Base-by-base conservation (phyloP, 2,888 invertebrate genomes). In the Colostygia pectinataria region DNA sequence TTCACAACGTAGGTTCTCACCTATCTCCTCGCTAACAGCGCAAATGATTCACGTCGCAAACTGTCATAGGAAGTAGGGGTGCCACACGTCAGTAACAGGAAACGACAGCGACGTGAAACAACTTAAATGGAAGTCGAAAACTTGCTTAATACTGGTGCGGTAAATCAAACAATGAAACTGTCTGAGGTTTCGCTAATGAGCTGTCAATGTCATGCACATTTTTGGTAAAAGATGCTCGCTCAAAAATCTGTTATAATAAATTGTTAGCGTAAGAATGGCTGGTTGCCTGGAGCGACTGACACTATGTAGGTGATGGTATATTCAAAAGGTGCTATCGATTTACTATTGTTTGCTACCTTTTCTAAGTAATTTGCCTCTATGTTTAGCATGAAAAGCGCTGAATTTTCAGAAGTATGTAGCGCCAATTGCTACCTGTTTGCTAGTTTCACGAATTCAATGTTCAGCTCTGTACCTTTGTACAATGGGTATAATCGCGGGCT, bases 31-130 rank as follows among this genome's bases (percentile, higher is more conserved):
- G 29, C 28, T 25, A 25, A 25, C 31, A 13, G 1, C 18, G 9
- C 36, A 36, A 42, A 32, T 48, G 47, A 48, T 48, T 48, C 47
- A 47, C 47, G 36, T 42, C 15, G 40, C 23, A 28, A 40, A 23
- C 15, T 44, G 43, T 48, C 47, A 44, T 40, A 39, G 47, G 47
- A 53, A 44, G 33, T 41, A 34, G 25, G 52, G 46, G 52, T 52
- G 41, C 33, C 51, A 31, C 50, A 40, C 40, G 51, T 46, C 51
- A 41, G n/a, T 15, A 4, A 4, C 51, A 46, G 46, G 46, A 46
- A 42, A 25, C 27, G 28, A 29, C 20, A 12, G 14, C 13, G 52
- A 52, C 46, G 46, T 47, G 52, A 38, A 38, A 38, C 52, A 46
- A 46, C 52, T 51, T 14, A 24, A 51, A 51, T 32, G 32, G 18